Percentiles rank a stretch among this genome's conserved stretches.
Conservation (phyloP, 2,797 vertebrate genomes). For the Sebastes iracundus region DNA sequence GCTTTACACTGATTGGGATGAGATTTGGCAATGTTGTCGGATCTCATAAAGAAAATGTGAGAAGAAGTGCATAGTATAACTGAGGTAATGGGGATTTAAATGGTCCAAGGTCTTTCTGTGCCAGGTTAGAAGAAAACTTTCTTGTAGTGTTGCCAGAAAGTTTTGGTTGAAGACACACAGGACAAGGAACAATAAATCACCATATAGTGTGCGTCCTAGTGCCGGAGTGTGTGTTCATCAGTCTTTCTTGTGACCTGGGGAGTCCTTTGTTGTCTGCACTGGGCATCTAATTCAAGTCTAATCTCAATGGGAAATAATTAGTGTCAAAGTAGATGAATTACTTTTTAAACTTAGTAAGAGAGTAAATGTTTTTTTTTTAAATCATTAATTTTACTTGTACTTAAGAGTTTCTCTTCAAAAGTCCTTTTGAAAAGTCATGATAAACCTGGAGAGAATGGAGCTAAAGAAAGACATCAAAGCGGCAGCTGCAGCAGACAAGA, state of each 20-base stretch:
- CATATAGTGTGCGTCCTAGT: neutral
- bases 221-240: conserved; percentile 18
- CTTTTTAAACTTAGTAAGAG: neutral
- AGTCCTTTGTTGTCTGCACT: conserved; percentile 29
- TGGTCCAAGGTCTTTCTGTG: neutral
- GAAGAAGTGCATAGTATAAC: neutral
- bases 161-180: conserved; percentile 17
- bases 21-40: conserved; percentile 12
- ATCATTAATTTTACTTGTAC: neutral
- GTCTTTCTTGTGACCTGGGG: conserved; percentile 20
- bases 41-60: neutral
- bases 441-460: neutral
- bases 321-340: neutral
- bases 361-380: neutral
- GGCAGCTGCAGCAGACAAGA: neutral
- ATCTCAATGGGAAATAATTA: conserved; percentile 51
- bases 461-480: neutral
- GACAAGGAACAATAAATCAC: conserved; percentile 36
- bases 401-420: neutral
- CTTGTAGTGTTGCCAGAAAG: neutral
- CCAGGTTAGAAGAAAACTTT: conserved; percentile 11
- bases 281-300: conserved; percentile 34
- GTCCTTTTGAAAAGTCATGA: neutral
- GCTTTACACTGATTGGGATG: conserved; percentile 19
- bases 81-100: conserved; percentile 26